Evolutionary conservation across 2,113 vertebrate genomes (phyloP).

Genomic region (Rhabdomys dilectus): DNA sequence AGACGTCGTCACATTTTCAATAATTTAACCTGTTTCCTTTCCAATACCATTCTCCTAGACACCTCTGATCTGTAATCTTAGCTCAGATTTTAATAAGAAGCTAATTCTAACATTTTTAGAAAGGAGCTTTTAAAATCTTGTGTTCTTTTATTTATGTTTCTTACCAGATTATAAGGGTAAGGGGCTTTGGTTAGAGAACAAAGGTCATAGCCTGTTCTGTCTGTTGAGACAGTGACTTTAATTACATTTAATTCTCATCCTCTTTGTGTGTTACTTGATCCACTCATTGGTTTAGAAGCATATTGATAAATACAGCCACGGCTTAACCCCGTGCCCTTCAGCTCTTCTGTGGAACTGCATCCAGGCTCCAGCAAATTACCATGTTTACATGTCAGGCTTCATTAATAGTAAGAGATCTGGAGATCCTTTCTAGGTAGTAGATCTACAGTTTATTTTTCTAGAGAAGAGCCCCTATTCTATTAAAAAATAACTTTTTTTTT

Average conservation of each 20-base stretch:
- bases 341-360: conserved; percentile 73
- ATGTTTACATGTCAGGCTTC: conserved; percentile 60
- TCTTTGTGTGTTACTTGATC: conserved; percentile 78
- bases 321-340: conserved; percentile 78
- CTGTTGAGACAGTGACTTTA: conserved; percentile 81
- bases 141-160: conserved; percentile 64
- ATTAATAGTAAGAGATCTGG: conserved; percentile 64
- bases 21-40: conserved; percentile 53
- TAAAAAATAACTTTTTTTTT: conserved; percentile 54
- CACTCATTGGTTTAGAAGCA: conserved; percentile 77
- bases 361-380: conserved; percentile 64
- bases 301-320: conserved; percentile 76
- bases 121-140: conserved; percentile 6
- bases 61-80: conserved; percentile 54
- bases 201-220: conserved; percentile 75
- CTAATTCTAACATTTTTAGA: conserved; percentile 13
- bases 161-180: conserved; percentile 48
- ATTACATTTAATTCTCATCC: conserved; percentile 81
- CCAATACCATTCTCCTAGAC: background rate
- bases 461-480: conserved; percentile 51
- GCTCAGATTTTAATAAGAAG: background rate
- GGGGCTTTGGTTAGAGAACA: conserved; percentile 63
- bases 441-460: conserved; percentile 56
- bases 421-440: conserved; percentile 54
- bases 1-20: background rate